Base-by-base conservation (phyloP, 2,888 invertebrate species). In the Minunthozetes semirufus region DNA sequence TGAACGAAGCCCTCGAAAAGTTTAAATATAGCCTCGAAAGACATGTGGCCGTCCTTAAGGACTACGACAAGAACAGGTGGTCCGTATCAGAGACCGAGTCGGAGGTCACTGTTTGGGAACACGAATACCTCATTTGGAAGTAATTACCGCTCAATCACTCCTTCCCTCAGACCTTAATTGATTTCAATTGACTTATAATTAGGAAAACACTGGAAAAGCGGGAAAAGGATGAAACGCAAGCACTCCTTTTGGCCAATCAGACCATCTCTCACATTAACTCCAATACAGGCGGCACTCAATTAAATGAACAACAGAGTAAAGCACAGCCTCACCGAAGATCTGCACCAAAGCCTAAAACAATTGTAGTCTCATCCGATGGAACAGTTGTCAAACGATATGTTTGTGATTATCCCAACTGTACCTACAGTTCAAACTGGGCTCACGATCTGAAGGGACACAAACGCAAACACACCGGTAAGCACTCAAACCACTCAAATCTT, bases 361-460 rank as follows among this genome's bases (percentile, higher is more conserved):
- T 61, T 17, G 61, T 27, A 13, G 25, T 68, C 42, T 0, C 19
- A 15, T 38, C 17, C 0, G 68, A 68, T 15, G 68, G 68, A 22
- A 68, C 42, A 22, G 11, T 6, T 11, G 19, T 68, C 22, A 68
- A 68, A 38, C 17, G 68, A 42, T 68, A 68, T 68, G 68, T 38
- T 38, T 68, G 68, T 42, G 68, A 68, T 68, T 68, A 42, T n/a
- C 68, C 68, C 2, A 68, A 68, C 68, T 68, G 68, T 22, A 46
- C 42, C 13, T 68, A 68, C 46, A 17, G 68, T 13, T 33, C 33
- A n/a, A 68, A 68, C 29, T 68, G 68, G 68, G 68, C 68, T 3
- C 68, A 68, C 42, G 68, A 68, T n/a, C 38, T 68, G 19, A 68
- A 68, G 42, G 68, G 68, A n/a, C 68, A 68, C 13, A 68, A 68